These are phyloP conservation scores for Serinus canaria DNA, from an alignment of 2,113 vertebrate species.

Conservation along the genomic window DNA sequence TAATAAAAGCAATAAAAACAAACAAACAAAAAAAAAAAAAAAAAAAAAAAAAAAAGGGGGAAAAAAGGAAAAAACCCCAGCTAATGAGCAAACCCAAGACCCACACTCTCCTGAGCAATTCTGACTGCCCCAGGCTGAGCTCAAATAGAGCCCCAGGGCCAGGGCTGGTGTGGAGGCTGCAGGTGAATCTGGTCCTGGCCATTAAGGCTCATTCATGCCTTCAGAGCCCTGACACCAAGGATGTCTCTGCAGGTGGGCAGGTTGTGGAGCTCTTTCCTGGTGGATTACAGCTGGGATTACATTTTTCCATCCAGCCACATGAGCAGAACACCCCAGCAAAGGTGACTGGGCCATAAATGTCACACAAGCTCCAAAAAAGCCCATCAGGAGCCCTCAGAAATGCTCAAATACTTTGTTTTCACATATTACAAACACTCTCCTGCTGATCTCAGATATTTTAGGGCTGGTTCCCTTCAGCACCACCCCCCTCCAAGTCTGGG, in stretches of 20 bases:
- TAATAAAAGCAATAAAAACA: rapidly evolving
- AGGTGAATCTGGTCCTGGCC: not conserved
- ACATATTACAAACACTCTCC: rapidly evolving
- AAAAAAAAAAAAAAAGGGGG: too few relatives aligned
- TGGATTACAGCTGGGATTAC: not conserved
- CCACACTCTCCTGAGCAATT: rapidly evolving
- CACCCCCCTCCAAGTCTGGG: not conserved
- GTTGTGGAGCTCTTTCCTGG: not conserved
- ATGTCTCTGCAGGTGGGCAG: not conserved
- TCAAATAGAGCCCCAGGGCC: not conserved
- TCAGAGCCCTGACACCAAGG: not conserved
- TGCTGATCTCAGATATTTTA: not conserved
- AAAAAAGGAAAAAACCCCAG: not conserved
- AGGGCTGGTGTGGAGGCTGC: not conserved
- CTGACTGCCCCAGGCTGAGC: rapidly evolving
- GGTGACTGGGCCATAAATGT: not conserved
- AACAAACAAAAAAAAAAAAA: not conserved
- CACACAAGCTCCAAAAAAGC: not conserved
- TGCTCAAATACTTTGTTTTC: not conserved
- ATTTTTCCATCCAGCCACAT: rapidly evolving
- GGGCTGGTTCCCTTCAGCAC: not conserved
- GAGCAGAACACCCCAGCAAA: not conserved
- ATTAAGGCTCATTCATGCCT: not conserved
- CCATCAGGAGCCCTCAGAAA: not conserved
- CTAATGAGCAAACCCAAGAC: rapidly evolving